Percentiles rank a stretch among this genome's conserved stretches.
Evolutionary conservation across 1,140 invertebrate species (phyloP).

Genomic region (Eupristina koningsbergeri): DNA sequence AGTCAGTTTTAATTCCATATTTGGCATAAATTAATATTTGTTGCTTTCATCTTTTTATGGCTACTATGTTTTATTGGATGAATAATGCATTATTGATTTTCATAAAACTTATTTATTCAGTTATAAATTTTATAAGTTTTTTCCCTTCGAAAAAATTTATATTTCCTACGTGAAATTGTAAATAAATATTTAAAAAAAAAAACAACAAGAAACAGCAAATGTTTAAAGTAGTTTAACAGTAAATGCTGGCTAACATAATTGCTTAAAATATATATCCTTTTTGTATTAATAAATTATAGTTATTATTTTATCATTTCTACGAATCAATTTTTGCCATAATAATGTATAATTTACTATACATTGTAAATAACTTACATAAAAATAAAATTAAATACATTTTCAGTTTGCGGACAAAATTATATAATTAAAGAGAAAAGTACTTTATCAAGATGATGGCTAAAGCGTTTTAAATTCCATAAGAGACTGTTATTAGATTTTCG

Average conservation of each 20-base stretch:
- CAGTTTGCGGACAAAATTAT: neutral
- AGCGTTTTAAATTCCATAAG: neutral
- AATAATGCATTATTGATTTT: neutral
- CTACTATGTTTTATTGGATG: neutral
- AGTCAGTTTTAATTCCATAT: neutral
- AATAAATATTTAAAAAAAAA: neutral
- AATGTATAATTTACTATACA: neutral
- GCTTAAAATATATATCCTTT: neutral
- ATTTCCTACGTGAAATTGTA: neutral
- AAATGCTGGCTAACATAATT: neutral
- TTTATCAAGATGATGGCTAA: neutral
- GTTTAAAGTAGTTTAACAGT: neutral
- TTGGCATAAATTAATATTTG: neutral
- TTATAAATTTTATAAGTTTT: no score
- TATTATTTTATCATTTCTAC: constrained; percentile 9
- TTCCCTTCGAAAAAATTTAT: no score
- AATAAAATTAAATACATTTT: neutral
- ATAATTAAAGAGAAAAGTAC: constrained; percentile 17
- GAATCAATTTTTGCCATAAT: neutral
- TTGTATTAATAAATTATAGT: neutral
- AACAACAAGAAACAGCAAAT: neutral
- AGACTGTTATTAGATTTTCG: neutral
- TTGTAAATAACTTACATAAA: neutral
- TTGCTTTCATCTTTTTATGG: neutral
- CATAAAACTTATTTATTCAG: no score